Conservation (phyloP, 2,797 vertebrate genomes). For the Neosilurus hyrtlii region DNA sequence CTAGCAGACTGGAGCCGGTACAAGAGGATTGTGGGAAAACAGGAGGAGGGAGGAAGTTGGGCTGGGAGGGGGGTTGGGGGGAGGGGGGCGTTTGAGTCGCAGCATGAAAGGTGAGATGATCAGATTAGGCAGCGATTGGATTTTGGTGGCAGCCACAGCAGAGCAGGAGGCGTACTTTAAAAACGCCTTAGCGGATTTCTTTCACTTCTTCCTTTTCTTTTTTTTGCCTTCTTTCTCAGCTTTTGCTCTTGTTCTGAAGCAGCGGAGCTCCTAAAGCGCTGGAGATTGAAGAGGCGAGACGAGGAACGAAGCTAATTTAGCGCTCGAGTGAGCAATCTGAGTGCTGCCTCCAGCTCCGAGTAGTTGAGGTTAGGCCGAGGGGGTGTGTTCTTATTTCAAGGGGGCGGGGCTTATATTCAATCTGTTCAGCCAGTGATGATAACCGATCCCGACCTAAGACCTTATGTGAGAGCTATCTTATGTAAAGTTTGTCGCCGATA, state of each 20-base stretch:
- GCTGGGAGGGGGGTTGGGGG: background rate
- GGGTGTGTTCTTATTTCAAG: background rate
- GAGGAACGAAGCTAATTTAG: conserved; percentile 70
- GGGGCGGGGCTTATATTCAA: background rate
- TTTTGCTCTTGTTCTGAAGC: conserved; percentile 37
- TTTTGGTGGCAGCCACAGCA: conserved; percentile 88
- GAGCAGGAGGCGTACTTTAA: conserved; percentile 84
- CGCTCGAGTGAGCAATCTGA: conserved; percentile 67
- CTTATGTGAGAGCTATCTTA: background rate
- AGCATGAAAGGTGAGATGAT: conserved; percentile 95
- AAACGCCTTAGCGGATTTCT: conserved; percentile 76
- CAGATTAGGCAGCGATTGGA: conserved; percentile 92
- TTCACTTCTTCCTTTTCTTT: conserved; percentile 64
- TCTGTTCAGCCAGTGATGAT: background rate
- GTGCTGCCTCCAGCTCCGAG: background rate
- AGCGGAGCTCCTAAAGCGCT: conserved; percentile 33
- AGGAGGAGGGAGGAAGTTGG: background rate
- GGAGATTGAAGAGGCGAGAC: conserved; percentile 40
- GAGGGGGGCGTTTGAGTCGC: conserved; percentile 66
- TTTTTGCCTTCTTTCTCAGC: background rate
- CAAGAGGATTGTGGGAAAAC: conserved; percentile 79
- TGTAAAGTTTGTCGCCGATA: background rate
- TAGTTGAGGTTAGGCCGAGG: background rate
- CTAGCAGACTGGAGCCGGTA: conserved; percentile 93
- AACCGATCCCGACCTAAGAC: background rate